Conservation (phyloP, 2,113 vertebrate genomes). For the Ctenomys sociabilis region DNA sequence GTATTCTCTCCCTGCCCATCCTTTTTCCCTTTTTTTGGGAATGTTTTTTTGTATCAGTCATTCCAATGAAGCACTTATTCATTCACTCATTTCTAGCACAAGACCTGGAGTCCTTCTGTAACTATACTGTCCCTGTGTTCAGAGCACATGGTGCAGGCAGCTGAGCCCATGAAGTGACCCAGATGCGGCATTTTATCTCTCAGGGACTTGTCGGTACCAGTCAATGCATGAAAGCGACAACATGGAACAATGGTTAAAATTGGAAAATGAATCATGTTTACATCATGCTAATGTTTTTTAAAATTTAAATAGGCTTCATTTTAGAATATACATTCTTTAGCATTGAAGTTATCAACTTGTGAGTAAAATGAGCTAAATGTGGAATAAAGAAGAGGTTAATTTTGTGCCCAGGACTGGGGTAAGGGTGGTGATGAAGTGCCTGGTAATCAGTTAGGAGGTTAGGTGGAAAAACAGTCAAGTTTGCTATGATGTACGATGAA, state of each 20-base stretch:
- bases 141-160: neutral
- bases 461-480: neutral
- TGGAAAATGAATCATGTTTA: slow-evolving; percentile 31
- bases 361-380: slow-evolving; percentile 18
- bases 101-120: neutral
- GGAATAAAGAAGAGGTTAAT: neutral
- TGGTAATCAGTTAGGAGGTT: neutral
- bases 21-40: slow-evolving; percentile 9
- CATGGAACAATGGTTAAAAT: neutral
- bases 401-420: neutral
- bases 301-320: neutral
- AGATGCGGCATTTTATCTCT: neutral
- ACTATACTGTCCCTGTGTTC: neutral
- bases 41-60: neutral
- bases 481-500: neutral
- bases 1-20: neutral
- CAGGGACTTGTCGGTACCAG: neutral
- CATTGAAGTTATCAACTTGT: neutral
- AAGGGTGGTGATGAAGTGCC: neutral
- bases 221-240: neutral
- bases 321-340: slow-evolving; percentile 7
- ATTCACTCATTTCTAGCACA: neutral
- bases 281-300: neutral
- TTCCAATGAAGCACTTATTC: neutral
- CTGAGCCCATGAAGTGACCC: neutral